Base-by-base conservation (phyloP, 1,140 invertebrate genomes). In the Tetranychus urticae region DNA sequence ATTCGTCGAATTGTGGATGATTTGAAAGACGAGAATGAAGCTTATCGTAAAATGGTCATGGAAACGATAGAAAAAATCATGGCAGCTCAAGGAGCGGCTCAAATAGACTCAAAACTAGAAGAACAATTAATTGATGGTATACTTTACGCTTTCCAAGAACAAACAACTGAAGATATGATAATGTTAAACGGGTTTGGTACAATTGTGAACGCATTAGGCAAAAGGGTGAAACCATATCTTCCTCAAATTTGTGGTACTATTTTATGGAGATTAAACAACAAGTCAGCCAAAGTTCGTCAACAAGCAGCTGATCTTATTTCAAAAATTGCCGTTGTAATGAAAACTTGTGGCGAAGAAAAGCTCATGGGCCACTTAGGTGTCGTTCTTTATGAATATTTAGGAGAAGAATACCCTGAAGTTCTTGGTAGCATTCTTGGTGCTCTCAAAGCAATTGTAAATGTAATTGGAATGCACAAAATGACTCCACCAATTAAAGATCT, bases 381-480 rank as follows among this genome's bases (percentile, higher is more conserved):
- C 8, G 93, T 98, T n/a, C 75, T 99, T 56, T 99, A 98, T 70
- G 96, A 99, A 75, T 98, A 99, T 72, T 76, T 99, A 64, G 96
- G 96, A 66, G 96, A 99, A 76, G 94, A 99, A 74, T 99, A 99
- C 72, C 96, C 96, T 0, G 96, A 99, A 77, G 96, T 99, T 35
- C 72, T 99, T 61, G 96, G 96, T 60, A 96, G 90, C 50, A 99
- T 99, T 71, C 76, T 99, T 5, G 96, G 93, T 2, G 96, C 94
- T 1, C 74, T 99, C 0, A 98, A 98, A 76, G 90, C 87, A 1
- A 99, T 99, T 68, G 93, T 98, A 0, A 98, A 97, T 75, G 96
- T 99, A 3, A 98, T 99, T 71, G 93, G 94, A 68, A 98, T 99
- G 94, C 97, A 92, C 0, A 98, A 98, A 77, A 99, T 99, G 94